These are phyloP conservation scores for Zygothrica quintamaculata DNA, from an alignment of 2,888 invertebrate species.

Conservation along the genomic window DNA sequence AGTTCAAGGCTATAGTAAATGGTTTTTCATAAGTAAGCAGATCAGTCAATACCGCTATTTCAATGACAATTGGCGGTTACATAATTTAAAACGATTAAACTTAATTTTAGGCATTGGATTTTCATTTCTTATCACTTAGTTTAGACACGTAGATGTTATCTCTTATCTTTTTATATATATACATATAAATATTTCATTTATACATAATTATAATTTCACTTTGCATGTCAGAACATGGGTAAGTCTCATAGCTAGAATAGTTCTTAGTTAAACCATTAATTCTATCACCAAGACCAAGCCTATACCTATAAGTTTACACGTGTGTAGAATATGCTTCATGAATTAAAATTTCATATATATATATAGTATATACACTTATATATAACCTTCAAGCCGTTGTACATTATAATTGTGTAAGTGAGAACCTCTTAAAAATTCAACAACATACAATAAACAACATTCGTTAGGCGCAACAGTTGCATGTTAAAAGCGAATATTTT, in stretches of 20 bases:
- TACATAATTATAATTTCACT: conserved; percentile 14
- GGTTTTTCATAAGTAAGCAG: conserved; percentile 3
- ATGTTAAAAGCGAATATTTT: conserved; percentile 24
- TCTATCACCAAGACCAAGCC: conserved; percentile 38
- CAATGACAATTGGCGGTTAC: conserved; percentile 51
- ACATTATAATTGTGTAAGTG: not conserved
- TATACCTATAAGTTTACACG: conserved; percentile 33
- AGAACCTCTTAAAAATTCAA: conserved; percentile 8
- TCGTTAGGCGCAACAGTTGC: conserved; percentile 65
- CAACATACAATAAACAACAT: conserved; percentile 44
- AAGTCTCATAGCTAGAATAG: conserved; percentile 25
- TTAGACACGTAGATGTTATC: conserved; percentile 8
- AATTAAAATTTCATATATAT: conserved; percentile 27
- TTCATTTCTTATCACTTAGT: not conserved
- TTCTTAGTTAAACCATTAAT: conserved; percentile 31
- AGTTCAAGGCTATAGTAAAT: conserved; percentile 46
- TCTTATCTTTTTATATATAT: no score
- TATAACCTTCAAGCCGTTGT: conserved; percentile 11
- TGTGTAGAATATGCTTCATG: conserved; percentile 40
- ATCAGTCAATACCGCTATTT: conserved; percentile 10
- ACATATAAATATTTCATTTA: no score
- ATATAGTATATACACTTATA: no score
- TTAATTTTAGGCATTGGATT: not conserved
- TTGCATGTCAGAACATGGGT: conserved; percentile 38
- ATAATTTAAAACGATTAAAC: conserved; percentile 26